Evolutionary conservation across 2,888 invertebrate genomes (phyloP).

Genomic region (Drosophila pegasa): DNA sequence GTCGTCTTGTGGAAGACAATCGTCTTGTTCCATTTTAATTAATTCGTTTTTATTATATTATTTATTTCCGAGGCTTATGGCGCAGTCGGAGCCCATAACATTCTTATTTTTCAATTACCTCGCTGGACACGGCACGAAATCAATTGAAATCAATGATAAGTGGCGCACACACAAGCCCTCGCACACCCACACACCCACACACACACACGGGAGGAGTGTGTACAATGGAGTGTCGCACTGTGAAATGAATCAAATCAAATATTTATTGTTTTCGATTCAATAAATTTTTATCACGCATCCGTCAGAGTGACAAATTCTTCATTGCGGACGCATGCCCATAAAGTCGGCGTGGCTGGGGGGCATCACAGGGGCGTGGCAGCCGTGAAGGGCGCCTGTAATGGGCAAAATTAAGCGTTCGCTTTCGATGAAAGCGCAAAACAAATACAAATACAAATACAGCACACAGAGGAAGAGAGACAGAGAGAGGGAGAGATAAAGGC

Average conservation of each 20-base stretch:
- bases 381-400: slow-evolving; percentile 40
- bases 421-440: slow-evolving; percentile 22
- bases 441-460: slow-evolving; percentile 50
- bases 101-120: slow-evolving; percentile 67
- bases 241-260: slow-evolving; percentile 79
- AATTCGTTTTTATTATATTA: slow-evolving; percentile 3
- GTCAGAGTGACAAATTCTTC: slow-evolving; percentile 50
- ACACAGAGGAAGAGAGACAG: slow-evolving; percentile 12
- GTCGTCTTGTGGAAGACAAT: neutral
- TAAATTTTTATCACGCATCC: slow-evolving; percentile 78
- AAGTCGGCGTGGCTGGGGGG: slow-evolving; percentile 21
- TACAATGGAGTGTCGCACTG: slow-evolving; percentile 28
- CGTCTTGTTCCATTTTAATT: slow-evolving; percentile 2
- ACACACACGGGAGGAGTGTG: slow-evolving; percentile 3
- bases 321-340: slow-evolving; percentile 49
- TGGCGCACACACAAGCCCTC: slow-evolving; percentile 13
- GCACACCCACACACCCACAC: slow-evolving; percentile 5
- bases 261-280: slow-evolving; percentile 79
- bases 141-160: slow-evolving; percentile 69
- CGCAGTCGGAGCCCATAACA: slow-evolving; percentile 25
- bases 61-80: slow-evolving; percentile 3
- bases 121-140: slow-evolving; percentile 50
- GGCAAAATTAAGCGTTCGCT: slow-evolving; percentile 33
- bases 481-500: slow-evolving; percentile 3
- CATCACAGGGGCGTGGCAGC: slow-evolving; percentile 34